phyloP scores from a whole-genome alignment of 2,113 vertebrate species.

The Ailuropoda melanoleuca region DNA sequence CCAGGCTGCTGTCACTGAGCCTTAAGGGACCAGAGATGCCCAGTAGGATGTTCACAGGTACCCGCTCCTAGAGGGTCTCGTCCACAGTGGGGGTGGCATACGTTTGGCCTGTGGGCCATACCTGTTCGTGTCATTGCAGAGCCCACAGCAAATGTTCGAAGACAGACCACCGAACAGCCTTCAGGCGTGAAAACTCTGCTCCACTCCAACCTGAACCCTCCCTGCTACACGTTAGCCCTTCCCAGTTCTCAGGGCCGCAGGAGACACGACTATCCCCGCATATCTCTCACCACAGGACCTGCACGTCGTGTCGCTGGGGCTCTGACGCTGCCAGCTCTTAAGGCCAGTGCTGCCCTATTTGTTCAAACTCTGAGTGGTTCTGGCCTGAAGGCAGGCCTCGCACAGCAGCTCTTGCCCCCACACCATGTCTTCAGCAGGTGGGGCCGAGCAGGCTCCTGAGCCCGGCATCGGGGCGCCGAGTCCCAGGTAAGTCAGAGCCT shows the following conservation, averaged over 20 bases:
- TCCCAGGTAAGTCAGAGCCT: not conserved
- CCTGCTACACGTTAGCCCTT: not conserved
- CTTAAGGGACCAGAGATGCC: not conserved
- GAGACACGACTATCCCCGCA: not conserved
- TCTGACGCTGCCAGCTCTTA: not conserved
- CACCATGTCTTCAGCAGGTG: not conserved
- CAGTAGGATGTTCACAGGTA: no score
- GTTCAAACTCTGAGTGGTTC: not conserved
- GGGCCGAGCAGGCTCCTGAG: accelerated
- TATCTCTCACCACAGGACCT: not conserved
- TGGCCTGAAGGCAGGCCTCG: not conserved
- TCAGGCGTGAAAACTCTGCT: not conserved
- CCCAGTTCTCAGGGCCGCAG: not conserved
- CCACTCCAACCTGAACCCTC: not conserved
- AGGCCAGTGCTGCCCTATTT: not conserved
- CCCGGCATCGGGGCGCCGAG: not conserved
- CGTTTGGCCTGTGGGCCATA: not conserved
- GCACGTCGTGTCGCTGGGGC: not conserved
- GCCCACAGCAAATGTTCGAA: not conserved
- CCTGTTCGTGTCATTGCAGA: not conserved
- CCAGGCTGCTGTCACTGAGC: not conserved
- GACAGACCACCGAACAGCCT: not conserved
- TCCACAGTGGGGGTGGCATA: no score
- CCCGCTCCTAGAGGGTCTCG: not conserved
- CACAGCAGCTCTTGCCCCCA: accelerated